Evolutionary conservation across 2,113 vertebrate species (phyloP).

Genomic region (Fregetta grallaria): DNA sequence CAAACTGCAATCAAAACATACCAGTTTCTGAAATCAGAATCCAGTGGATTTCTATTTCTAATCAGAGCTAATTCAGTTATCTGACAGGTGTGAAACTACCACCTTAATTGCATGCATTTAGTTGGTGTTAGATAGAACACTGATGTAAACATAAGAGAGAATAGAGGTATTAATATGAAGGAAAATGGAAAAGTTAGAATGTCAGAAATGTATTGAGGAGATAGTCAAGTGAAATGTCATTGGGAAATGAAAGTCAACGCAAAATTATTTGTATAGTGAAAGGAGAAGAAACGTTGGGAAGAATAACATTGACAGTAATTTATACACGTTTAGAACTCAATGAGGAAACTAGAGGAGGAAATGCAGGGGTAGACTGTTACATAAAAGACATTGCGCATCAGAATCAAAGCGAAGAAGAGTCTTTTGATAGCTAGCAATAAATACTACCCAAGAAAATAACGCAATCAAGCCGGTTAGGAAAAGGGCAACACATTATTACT

Average conservation of each 20-base stretch:
- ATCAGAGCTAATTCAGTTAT: background rate
- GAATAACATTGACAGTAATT: background rate
- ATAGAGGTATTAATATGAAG: background rate
- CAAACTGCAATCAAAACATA: background rate
- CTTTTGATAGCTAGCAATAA: background rate
- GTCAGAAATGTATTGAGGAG: background rate
- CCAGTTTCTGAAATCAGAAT: background rate
- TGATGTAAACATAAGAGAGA: background rate
- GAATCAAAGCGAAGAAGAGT: background rate
- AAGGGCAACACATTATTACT: background rate
- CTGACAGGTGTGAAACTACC: background rate
- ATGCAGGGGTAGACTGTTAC: background rate
- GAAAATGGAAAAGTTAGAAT: background rate
- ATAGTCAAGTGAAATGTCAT: background rate
- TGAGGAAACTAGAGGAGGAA: background rate
- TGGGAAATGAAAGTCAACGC: background rate
- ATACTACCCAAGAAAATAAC: background rate
- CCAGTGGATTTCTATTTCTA: background rate
- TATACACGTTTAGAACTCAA: background rate
- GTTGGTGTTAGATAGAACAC: background rate
- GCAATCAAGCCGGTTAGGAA: background rate
- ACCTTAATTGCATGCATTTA: background rate
- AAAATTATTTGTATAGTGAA: background rate
- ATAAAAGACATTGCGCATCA: background rate
- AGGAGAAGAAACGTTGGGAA: background rate